These are phyloP conservation scores for Clarias macrocephalus DNA, from an alignment of 2,113 vertebrate species.

Conservation along the genomic window DNA sequence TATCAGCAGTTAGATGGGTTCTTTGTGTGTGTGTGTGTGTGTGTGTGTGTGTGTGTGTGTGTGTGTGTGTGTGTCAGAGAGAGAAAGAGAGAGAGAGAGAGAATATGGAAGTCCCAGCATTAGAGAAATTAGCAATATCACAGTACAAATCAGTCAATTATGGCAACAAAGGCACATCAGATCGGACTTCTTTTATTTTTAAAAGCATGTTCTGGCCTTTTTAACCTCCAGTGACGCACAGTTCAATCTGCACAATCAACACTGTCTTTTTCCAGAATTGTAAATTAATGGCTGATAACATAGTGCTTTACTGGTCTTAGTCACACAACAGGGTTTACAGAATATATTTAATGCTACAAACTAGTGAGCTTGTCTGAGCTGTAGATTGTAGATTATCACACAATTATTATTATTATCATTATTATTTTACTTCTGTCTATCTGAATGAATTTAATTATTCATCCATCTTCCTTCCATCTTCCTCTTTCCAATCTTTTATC, in stretches of 20 bases:
- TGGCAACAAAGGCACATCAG: slow-evolving; percentile 10
- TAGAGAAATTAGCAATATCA: slow-evolving; percentile 42
- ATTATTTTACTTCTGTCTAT: too few species aligned
- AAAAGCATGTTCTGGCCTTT: neutral
- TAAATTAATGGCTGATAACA: neutral
- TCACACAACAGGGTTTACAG: neutral
- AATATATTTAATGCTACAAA: neutral
- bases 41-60: slow-evolving; percentile 15
- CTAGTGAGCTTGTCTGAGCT: neutral
- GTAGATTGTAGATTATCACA: neutral
- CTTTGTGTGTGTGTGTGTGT: slow-evolving; percentile 21
- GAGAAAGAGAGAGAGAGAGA: neutral
- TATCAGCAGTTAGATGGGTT: slow-evolving; percentile 48
- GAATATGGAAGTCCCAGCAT: slow-evolving; percentile 29
- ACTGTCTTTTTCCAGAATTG: neutral
- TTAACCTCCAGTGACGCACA: neutral
- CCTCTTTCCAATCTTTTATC: too few species aligned
- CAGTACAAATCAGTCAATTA: slow-evolving; percentile 40
- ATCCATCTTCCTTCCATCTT: too few species aligned
- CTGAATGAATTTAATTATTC: too few species aligned
- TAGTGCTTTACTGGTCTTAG: neutral
- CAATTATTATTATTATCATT: too few species aligned
- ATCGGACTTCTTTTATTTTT: slow-evolving; percentile 10
- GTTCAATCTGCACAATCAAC: neutral
- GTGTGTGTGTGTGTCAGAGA: slow-evolving; percentile 20